Evolutionary conservation across 2,113 vertebrate genomes (phyloP).

Genomic region (Ovibos moschatus): DNA sequence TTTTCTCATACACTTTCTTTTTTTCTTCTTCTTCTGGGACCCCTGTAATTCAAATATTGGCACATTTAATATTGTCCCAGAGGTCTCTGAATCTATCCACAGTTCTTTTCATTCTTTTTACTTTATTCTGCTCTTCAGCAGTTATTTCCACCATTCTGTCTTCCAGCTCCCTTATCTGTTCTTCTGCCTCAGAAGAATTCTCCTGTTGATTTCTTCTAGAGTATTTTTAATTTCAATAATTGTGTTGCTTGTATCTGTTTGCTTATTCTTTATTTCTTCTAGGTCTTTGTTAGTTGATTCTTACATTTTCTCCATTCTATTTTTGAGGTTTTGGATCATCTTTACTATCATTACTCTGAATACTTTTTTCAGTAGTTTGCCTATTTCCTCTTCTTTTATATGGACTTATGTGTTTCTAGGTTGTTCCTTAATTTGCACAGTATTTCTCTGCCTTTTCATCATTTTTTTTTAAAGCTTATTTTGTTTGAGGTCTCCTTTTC

Average conservation of each 20-base stretch:
- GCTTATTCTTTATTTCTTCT: neutral
- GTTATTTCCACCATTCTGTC: neutral
- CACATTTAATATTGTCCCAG: neutral
- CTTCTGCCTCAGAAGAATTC: neutral
- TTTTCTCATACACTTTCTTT: neutral
- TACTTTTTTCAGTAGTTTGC: neutral
- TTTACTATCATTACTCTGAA: too few species aligned
- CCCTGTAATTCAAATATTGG: neutral
- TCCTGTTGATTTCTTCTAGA: neutral
- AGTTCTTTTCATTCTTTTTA: neutral
- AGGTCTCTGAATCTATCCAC: neutral
- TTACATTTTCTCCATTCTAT: neutral
- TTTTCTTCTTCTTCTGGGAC: neutral
- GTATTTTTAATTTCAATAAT: neutral
- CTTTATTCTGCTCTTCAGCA: neutral
- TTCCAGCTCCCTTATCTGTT: neutral
- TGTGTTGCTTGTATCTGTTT: neutral
- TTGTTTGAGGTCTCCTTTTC: neutral
- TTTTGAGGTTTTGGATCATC: neutral
- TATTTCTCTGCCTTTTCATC: neutral
- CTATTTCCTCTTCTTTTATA: neutral
- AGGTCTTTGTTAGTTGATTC: neutral
- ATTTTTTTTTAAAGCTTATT: neutral
- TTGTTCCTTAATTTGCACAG: neutral
- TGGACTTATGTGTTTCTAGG: neutral